A percentile compares a stretch with the other conserved stretches of the same genome.
Conservation (phyloP, 2,797 vertebrate species). For the Sardinella longiceps region DNA sequence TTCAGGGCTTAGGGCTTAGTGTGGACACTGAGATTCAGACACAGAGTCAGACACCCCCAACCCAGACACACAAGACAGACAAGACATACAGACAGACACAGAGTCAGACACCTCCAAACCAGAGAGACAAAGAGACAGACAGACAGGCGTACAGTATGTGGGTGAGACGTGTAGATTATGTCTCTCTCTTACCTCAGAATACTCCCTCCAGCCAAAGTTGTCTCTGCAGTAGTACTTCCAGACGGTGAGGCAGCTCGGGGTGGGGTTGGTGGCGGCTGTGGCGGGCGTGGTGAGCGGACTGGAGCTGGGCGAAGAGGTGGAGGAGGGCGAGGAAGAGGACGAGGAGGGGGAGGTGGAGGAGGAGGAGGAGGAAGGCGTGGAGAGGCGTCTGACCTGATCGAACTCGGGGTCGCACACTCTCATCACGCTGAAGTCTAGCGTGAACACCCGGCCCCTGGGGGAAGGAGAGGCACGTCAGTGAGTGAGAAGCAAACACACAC, state of each 20-base stretch:
- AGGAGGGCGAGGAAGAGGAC: slow-evolving; percentile 71
- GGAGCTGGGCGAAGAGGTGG: slow-evolving; percentile 64
- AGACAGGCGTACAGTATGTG: too few species aligned
- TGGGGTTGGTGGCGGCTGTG: slow-evolving; percentile 73
- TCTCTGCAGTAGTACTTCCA: slow-evolving; percentile 99
- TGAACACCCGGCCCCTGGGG: slow-evolving; percentile 87
- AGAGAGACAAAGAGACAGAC: too few species aligned
- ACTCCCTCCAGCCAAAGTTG: slow-evolving; percentile 99
- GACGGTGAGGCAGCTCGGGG: slow-evolving; percentile 86
- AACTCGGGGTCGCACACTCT: slow-evolving; percentile 89
- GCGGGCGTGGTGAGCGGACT: slow-evolving; percentile 54
- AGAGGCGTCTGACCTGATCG: slow-evolving; percentile 89
- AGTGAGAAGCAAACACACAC: slow-evolving; percentile 25
- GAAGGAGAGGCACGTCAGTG: neutral
- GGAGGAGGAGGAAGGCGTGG: slow-evolving; percentile 79
- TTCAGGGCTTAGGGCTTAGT: too few species aligned
- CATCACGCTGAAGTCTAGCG: slow-evolving; percentile 90
- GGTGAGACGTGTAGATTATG: too few species aligned
- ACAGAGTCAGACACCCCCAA: too few species aligned
- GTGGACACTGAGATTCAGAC: too few species aligned
- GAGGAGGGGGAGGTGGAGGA: too few species aligned
- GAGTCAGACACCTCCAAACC: neutral
- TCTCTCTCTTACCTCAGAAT: slow-evolving; percentile 90
- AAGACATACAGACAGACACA: too few species aligned
- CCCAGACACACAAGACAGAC: too few species aligned